Conservation (phyloP, 2,113 vertebrate species). For the Nothobranchius furzeri region DNA sequence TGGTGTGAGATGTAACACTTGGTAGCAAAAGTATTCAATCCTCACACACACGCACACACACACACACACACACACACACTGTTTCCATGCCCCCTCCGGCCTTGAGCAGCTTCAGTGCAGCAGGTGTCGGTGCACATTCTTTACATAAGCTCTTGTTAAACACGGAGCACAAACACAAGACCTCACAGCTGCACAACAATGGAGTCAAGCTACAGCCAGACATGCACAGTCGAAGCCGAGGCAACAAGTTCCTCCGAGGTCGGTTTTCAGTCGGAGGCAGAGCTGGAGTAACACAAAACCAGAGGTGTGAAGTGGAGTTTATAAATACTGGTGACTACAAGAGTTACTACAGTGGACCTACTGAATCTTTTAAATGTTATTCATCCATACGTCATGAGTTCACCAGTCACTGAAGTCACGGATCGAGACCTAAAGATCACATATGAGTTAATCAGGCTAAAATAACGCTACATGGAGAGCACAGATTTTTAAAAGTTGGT, state of each 20-base stretch:
- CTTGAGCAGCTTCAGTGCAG: constrained; percentile 33
- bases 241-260: constrained; percentile 26
- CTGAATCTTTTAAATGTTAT: constrained; percentile 1
- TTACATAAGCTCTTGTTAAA: constrained; percentile 70
- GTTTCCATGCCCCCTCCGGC: constrained; percentile 22
- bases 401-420: not conserved
- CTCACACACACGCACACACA: constrained; percentile 23
- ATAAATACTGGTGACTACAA: constrained; percentile 5
- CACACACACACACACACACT: constrained; percentile 13
- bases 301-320: not conserved
- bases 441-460: too few species aligned
- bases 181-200: constrained; percentile 67
- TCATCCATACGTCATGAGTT: not conserved
- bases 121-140: constrained; percentile 66
- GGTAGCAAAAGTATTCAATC: constrained; percentile 36
- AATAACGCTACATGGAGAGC: too few species aligned
- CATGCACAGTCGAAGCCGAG: constrained; percentile 25
- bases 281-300: not conserved
- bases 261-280: constrained; percentile 13
- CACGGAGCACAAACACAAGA: constrained; percentile 53
- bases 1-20: constrained; percentile 56
- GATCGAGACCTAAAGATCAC: too few species aligned
- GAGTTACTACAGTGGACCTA: not conserved
- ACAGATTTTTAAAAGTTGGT: too few species aligned
- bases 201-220: constrained; percentile 40